phyloP scores from a whole-genome alignment of 2,797 vertebrate species.

The Eulemur rubriventer region DNA sequence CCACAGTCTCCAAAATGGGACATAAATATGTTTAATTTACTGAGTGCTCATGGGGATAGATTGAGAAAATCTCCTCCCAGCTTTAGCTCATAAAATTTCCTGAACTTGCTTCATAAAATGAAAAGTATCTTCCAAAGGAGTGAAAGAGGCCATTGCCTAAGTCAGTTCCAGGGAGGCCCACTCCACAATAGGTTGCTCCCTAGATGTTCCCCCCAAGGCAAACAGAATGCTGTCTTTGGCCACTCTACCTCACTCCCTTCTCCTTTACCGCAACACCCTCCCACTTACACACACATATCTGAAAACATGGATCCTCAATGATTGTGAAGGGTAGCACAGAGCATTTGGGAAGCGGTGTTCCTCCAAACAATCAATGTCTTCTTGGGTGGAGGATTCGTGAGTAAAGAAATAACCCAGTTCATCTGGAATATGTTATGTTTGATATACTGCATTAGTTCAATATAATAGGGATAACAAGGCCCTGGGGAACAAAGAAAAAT shows the following conservation, averaged over 20 bases:
- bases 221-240: not conserved
- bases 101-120: not conserved
- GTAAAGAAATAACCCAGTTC: not conserved
- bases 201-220: too few species aligned
- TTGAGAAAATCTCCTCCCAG: not conserved
- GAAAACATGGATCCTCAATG: not conserved
- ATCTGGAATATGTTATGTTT: not conserved
- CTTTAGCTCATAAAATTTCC: not conserved
- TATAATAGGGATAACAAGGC: not conserved
- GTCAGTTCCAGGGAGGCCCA: not conserved
- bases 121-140: not conserved
- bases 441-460: not conserved
- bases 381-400: not conserved
- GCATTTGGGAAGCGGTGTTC: not conserved
- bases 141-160: not conserved
- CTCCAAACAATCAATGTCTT: not conserved
- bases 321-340: not conserved
- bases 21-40: not conserved
- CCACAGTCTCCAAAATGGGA: not conserved
- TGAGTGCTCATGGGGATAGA: not conserved
- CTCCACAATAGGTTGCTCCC: not conserved
- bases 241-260: not conserved
- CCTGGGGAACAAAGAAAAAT: not conserved
- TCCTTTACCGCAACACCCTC: too few species aligned
- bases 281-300: not conserved